A percentile compares a stretch with the other conserved stretches of the same genome.
Conservation (phyloP, 2,797 vertebrate genomes). For the Dendrocincla fuliginosa region DNA sequence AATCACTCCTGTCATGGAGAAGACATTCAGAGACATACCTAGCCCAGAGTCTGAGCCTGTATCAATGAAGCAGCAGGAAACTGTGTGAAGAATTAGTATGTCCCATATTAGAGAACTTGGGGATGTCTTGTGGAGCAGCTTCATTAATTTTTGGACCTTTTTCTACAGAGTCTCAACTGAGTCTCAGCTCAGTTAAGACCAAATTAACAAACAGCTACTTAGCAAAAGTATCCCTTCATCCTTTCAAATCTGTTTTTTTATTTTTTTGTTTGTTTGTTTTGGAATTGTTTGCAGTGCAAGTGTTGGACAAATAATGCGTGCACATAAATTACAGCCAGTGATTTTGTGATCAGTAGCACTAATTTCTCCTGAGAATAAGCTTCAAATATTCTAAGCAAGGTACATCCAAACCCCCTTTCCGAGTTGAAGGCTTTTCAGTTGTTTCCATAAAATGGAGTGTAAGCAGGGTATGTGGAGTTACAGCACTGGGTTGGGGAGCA, state of each 20-base stretch:
- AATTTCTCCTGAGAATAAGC: background rate
- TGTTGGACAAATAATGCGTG: background rate
- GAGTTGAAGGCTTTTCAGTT: background rate
- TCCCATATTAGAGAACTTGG: background rate
- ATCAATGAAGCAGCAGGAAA: background rate
- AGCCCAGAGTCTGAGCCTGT: background rate
- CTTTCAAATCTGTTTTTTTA: background rate
- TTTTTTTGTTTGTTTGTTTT: background rate
- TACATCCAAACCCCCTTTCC: background rate
- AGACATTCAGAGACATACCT: background rate
- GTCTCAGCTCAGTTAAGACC: background rate
- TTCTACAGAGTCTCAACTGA: background rate
- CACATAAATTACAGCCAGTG: background rate
- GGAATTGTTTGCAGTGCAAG: background rate
- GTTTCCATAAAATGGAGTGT: background rate
- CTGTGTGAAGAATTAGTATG: background rate
- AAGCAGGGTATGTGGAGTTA: background rate
- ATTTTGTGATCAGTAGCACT: background rate
- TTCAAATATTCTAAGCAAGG: background rate
- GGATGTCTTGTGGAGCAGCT: background rate
- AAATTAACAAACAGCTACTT: background rate
- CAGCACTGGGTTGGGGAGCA: fast-evolving
- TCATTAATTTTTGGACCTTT: background rate
- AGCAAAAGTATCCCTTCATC: background rate
- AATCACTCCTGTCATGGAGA: background rate